A percentile compares a stretch with the other conserved stretches of the same genome.
These are phyloP conservation scores for Dasypus novemcinctus DNA, from an alignment of 2,113 vertebrate genomes.

Conservation along the genomic window DNA sequence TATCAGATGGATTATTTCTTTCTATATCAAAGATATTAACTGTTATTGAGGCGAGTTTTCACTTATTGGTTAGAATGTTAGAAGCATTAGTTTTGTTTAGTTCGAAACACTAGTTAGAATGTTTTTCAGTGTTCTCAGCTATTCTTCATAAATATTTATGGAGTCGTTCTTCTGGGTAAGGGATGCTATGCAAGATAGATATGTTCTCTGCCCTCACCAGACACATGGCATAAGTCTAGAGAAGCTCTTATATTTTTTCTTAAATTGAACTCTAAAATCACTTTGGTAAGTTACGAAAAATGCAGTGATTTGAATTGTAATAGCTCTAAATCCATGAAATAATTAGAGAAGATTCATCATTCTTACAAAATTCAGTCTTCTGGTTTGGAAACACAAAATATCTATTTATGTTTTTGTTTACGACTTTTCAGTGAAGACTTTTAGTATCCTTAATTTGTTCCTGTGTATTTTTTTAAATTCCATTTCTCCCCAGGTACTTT, in stretches of 20 bases:
- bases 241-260: slow-evolving; percentile 18
- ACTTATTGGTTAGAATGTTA: slow-evolving; percentile 40
- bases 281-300: background rate
- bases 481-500: background rate
- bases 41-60: slow-evolving; percentile 30
- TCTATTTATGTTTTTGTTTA: slow-evolving; percentile 1
- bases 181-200: slow-evolving; percentile 29
- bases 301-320: slow-evolving; percentile 28
- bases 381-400: background rate
- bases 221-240: background rate
- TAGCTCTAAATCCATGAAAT: background rate
- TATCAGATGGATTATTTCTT: slow-evolving; percentile 10
- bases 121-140: slow-evolving; percentile 48
- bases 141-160: slow-evolving; percentile 64
- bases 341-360: background rate
- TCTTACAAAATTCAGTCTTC: slow-evolving; percentile 5
- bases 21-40: background rate
- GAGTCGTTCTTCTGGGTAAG: background rate
- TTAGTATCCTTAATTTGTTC: background rate
- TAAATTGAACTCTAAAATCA: slow-evolving; percentile 28
- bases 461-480: background rate
- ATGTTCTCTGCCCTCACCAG: background rate
- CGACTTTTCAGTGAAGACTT: background rate
- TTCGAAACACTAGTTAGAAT: slow-evolving; percentile 62
- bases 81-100: slow-evolving; percentile 42